Conservation (phyloP, 2,797 vertebrate genomes). For the Schizopygopsis pylzovi region DNA sequence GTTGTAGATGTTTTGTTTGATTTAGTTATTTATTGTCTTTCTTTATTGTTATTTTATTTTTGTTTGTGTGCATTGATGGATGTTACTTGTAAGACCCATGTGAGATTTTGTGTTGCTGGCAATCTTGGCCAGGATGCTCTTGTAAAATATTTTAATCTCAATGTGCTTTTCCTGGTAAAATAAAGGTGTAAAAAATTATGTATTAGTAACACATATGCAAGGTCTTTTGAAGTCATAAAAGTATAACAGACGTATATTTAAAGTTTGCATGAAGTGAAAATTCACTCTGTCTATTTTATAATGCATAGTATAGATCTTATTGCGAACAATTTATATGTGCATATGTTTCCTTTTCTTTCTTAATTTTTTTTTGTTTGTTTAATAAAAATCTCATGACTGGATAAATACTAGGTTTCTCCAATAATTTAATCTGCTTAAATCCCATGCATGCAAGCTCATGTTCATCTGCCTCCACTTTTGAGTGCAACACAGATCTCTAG, state of each 20-base stretch:
- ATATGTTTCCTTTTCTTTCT: background rate
- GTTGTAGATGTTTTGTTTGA: background rate
- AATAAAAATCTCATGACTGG: no score
- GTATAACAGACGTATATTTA: background rate
- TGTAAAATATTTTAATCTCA: background rate
- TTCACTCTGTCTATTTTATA: background rate
- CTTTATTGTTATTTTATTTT: background rate
- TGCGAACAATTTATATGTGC: background rate
- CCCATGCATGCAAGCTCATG: no score
- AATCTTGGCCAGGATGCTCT: background rate
- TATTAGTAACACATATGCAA: background rate
- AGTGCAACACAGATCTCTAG: no score
- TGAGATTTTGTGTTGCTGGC: background rate
- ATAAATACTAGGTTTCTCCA: no score
- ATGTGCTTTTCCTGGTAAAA: background rate
- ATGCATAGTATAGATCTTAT: background rate
- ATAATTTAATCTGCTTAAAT: no score
- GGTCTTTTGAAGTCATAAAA: background rate
- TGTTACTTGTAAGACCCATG: background rate
- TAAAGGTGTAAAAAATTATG: background rate
- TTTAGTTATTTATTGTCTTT: background rate
- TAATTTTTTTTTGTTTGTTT: background rate
- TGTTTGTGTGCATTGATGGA: background rate
- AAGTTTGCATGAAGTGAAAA: background rate
- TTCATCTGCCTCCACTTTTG: no score